These are phyloP conservation scores for Phorcus lineatus DNA, from an alignment of 2,888 invertebrate species.

Conservation along the genomic window DNA sequence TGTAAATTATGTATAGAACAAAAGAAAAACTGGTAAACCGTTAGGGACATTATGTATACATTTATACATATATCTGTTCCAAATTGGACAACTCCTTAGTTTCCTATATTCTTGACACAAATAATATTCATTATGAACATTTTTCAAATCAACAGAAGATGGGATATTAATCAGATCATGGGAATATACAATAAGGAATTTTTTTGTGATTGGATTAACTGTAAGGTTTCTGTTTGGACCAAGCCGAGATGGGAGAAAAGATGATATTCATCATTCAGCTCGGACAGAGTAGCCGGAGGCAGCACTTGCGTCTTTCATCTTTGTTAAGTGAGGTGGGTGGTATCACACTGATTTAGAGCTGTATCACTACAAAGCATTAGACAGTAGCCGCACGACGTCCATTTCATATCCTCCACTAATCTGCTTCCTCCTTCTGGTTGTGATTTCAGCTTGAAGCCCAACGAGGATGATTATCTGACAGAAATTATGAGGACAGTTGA, in stretches of 20 bases:
- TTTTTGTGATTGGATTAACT: background rate
- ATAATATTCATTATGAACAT: too few species aligned
- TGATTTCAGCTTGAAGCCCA: background rate
- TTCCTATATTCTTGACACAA: too few species aligned
- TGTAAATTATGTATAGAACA: too few species aligned
- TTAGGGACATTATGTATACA: too few species aligned
- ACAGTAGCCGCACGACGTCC: background rate
- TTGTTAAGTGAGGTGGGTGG: constrained; percentile 1
- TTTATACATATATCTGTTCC: too few species aligned
- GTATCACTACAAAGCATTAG: background rate
- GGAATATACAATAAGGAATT: background rate
- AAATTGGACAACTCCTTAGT: too few species aligned
- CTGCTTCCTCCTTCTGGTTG: background rate
- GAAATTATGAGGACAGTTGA: background rate
- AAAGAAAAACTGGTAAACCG: too few species aligned
- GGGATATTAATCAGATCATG: too few species aligned
- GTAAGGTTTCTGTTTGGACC: background rate
- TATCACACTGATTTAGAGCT: background rate
- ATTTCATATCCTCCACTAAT: background rate
- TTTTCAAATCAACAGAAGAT: too few species aligned
- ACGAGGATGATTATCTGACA: background rate
- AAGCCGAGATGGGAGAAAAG: constrained; percentile 2
- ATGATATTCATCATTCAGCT: background rate
- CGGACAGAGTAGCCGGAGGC: background rate
- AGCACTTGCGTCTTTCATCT: background rate